Evolutionary conservation across 2,888 invertebrate species (phyloP).

Genomic region (Drosophila paracracens): DNA sequence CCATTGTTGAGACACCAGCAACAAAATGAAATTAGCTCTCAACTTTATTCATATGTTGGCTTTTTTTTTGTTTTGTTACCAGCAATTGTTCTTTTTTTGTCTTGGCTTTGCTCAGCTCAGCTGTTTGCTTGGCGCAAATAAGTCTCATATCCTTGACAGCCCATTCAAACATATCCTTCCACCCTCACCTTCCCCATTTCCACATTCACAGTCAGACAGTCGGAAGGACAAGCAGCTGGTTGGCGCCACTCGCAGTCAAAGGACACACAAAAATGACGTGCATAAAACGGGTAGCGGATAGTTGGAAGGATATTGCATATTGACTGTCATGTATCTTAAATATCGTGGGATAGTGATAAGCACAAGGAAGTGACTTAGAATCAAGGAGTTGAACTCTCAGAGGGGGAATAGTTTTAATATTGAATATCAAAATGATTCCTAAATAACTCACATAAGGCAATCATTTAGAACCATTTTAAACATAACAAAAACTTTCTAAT

Average conservation of each 20-base stretch:
- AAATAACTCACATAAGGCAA: background rate
- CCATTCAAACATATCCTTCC: conserved; percentile 7
- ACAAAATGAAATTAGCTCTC: conserved; percentile 54
- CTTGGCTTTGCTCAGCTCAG: conserved; percentile 57
- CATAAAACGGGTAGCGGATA: background rate
- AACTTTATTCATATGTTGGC: conserved; percentile 48
- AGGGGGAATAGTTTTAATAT: background rate
- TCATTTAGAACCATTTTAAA: background rate
- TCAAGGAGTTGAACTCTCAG: background rate
- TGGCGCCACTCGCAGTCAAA: conserved; percentile 45
- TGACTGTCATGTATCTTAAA: background rate
- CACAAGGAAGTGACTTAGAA: background rate
- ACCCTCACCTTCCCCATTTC: background rate
- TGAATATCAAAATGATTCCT: background rate
- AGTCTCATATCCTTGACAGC: conserved; percentile 45
- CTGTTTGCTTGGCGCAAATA: conserved; percentile 72
- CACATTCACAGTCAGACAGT: conserved; percentile 1
- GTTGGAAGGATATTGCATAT: background rate
- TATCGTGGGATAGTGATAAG: background rate
- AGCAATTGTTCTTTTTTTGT: conserved; percentile 36
- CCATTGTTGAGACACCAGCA: conserved; percentile 15
- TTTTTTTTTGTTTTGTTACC: conserved; percentile 19
- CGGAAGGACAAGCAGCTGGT: conserved; percentile 22
- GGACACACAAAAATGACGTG: conserved; percentile 21
- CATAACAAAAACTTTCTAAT: background rate